Evolutionary conservation across 2,888 invertebrate species (phyloP), one percentile per base, ranked within the genome.

Genomic region (Amphipoea oculea): DNA sequence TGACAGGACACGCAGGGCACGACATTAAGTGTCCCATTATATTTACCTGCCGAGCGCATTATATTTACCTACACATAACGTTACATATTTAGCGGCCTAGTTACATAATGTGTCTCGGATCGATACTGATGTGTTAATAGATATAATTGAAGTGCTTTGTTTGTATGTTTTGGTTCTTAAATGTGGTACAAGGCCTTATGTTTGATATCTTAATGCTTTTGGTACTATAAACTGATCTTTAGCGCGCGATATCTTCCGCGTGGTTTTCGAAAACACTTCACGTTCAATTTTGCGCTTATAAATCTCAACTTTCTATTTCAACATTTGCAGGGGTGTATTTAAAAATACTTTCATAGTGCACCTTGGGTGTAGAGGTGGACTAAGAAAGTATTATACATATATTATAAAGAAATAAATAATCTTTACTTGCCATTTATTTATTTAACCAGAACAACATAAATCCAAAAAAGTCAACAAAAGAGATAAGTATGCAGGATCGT

Each of bases 71-170:
- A 65, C 62, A 62, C 36, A 63, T 78, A 82, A 83, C 23, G 23
- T 68, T 76, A 74, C 48, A 42, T 76, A 70, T 80, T 67, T 62
- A 74, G 63, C 63, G 74, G n/a, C 74, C 84, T 73, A 54, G 20
- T 86, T 79, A 74, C 84, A 83, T 85, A 86, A 86, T 70, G 66
- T 70, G 75, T 12, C 40, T 23, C 62, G n/a, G 29, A 78, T 84
- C 79, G 83, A 83, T 84, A 83, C 82, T 82, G 62, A 72, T 69
- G 73, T 71, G 71, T 48, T 74, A 83, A 72, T 83, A 65, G 68
- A 63, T 60, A 51, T 74, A 74, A 83, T 85, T 12, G 42, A 68
- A 69, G 63, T 78, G 71, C 45, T 72, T 65, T 73, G 73, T 83
- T 76, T 71, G n/a, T 71, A 51, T 65, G 65, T 73, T 57, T 73